Base-by-base conservation (phyloP, 1,140 invertebrate species). In the Branchinecta lindahli region DNA sequence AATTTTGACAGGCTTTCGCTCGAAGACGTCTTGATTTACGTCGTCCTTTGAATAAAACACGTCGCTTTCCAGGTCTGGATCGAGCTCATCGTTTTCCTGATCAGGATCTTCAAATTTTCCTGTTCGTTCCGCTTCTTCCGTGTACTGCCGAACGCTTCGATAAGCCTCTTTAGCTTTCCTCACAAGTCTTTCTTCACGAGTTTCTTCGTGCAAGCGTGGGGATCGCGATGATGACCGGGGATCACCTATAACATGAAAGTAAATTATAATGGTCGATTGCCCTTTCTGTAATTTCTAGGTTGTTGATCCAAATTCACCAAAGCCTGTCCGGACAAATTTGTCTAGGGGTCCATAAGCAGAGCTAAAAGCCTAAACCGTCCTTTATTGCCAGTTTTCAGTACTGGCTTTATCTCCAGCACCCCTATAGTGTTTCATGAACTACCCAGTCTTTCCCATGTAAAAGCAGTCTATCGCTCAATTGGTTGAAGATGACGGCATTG, bases 51-150 rank as follows among this genome's bases (percentile, higher is more conserved):
- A 61, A 20, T 61, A 20, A 61, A 61, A 61, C 6, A 61, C 18
- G 18, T 61, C 52, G 18, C 52, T 61, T 15, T 61, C 52, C 18
- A 61, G 52, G 12, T 61, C 52, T 3, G 52, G 52, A 61, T 61
- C 52, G 52, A 61, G 18, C 33, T 33, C 33, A 33, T 33, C 33
- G 33, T 33, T 33, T 33, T 33, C 33, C 33, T 33, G 33, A 15
- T 20, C 18, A 20, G 52, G 52, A 61, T 61, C 52, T 15, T 61
- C 52, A 61, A 61, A 61, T 61, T 61, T 61, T 61, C 52, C 52
- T 20, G 52, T 6, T 61, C 12, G 18, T 61, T 61, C 52, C 18
- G 52, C 52, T 1, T 61, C 52, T 61, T 61, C 52, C 18, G 52
- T 61, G 52, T 15, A 61, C 18, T 61, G 12, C 18, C 52, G 12